These are phyloP conservation scores for Globia sparganii DNA, from an alignment of 2,888 invertebrate genomes.

Conservation along the genomic window DNA sequence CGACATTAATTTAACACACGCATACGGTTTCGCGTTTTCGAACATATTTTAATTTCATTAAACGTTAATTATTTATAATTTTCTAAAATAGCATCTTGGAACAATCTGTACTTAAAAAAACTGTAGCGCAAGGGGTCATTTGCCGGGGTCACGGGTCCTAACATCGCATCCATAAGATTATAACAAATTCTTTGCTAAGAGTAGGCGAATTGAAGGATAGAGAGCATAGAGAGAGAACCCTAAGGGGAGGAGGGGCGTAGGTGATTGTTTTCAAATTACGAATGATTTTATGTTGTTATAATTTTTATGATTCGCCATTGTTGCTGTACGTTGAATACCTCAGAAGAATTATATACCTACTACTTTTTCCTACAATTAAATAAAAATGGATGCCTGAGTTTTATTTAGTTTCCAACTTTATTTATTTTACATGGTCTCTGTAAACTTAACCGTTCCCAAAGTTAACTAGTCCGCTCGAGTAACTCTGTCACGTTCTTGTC, in stretches of 20 bases:
- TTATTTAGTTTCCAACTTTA: neutral
- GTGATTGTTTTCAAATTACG: neutral
- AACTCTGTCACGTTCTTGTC: conserved; percentile 21
- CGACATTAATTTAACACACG: neutral
- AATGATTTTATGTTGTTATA: neutral
- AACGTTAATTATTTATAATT: neutral
- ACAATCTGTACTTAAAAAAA: neutral
- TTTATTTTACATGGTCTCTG: conserved; percentile 2
- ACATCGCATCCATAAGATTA: neutral
- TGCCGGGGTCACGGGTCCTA: neutral
- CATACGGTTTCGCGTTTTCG: neutral
- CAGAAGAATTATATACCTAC: neutral
- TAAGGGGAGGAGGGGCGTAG: neutral
- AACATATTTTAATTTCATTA: neutral
- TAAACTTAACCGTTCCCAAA: conserved; percentile 23
- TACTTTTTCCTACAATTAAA: neutral
- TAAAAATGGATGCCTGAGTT: neutral
- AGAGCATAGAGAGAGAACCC: neutral
- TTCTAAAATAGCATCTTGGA: neutral
- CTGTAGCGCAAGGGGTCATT: neutral
- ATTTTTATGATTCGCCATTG: neutral
- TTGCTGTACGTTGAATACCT: neutral
- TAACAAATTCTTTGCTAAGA: neutral
- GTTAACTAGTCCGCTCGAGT: conserved; percentile 28
- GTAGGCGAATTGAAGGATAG: neutral